Evolutionary conservation across 2,888 invertebrate species (phyloP), one percentile per base, ranked within the genome.

Genomic region (Apoda limacodes): DNA sequence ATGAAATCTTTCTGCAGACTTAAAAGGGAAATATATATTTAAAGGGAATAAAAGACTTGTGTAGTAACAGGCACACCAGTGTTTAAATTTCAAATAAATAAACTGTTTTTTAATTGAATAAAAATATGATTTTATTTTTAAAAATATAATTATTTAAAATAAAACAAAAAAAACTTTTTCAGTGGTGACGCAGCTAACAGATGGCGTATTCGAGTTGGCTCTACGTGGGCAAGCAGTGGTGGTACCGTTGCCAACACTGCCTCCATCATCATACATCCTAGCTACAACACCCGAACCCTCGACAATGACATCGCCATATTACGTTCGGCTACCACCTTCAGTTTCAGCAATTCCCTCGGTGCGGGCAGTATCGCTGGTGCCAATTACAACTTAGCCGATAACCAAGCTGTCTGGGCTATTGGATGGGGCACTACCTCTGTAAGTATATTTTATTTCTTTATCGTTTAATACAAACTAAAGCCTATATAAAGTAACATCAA

Each of bases 381-480:
- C n/a, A 35, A 30, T n/a, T 35, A 37, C 12, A 42, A 51, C 22
- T 37, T 50, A 13, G 45, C 40, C 4, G 42, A 28, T 5, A 47
- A 52, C 29, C 46, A 39, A 12, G 30, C 45, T 13, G 45, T 50
- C 5, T 34, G 49, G 14, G 47, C 58, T 22, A 45, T 46, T 13
- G 66, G 66, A 30, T 61, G 62, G 61, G 60, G 60, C 13, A 42
- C 41, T 6, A 50, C 43, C 15, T 41, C 42, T 13, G 51, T 53
- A 30, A 46, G 43, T 2, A 11, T 13, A n/a, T n/a, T n/a, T n/a
- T n/a, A n/a, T n/a, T n/a, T n/a, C n/a, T n/a, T n/a, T n/a, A n/a
- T n/a, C n/a, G n/a, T n/a, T n/a, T n/a, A n/a, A n/a, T n/a, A n/a
- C n/a, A n/a, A n/a, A n/a, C n/a, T n/a, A n/a, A n/a, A n/a, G n/a